Conservation (phyloP, 64 coral and sea anemone genomes). For the Montipora capricornis region DNA sequence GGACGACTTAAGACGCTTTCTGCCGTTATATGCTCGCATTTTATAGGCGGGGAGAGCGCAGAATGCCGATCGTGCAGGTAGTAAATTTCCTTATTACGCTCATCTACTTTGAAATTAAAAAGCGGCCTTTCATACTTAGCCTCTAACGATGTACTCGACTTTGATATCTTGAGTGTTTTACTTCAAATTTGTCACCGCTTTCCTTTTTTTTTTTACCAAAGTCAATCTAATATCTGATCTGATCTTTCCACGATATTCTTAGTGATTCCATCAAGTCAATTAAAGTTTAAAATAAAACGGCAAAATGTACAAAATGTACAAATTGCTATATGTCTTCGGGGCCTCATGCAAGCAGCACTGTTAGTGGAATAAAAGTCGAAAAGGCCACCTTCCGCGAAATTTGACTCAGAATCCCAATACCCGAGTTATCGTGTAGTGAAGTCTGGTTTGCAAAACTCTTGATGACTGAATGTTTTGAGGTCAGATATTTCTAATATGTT, state of each 20-base stretch:
- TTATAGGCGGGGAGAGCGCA: neutral
- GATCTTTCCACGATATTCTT: neutral
- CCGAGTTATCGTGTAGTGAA: no score
- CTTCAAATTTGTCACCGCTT: neutral
- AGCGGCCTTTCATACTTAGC: neutral
- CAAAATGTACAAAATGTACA: neutral
- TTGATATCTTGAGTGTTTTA: neutral
- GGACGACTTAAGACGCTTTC: neutral
- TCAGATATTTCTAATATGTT: neutral
- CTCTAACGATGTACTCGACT: neutral
- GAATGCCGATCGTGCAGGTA: no score
- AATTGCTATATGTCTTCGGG: neutral
- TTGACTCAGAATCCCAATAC: neutral
- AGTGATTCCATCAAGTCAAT: neutral
- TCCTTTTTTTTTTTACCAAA: neutral
- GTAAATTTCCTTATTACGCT: no score
- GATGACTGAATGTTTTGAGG: neutral
- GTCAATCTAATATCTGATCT: neutral
- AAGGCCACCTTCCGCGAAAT: neutral
- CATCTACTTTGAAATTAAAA: no score
- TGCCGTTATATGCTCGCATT: neutral
- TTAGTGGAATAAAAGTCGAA: neutral
- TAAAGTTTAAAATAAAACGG: conserved; percentile 29
- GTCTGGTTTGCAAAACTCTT: neutral
- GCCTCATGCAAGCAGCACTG: neutral